Conservation (phyloP, 2,113 vertebrate species). For the Phyllopteryx taeniolatus region DNA sequence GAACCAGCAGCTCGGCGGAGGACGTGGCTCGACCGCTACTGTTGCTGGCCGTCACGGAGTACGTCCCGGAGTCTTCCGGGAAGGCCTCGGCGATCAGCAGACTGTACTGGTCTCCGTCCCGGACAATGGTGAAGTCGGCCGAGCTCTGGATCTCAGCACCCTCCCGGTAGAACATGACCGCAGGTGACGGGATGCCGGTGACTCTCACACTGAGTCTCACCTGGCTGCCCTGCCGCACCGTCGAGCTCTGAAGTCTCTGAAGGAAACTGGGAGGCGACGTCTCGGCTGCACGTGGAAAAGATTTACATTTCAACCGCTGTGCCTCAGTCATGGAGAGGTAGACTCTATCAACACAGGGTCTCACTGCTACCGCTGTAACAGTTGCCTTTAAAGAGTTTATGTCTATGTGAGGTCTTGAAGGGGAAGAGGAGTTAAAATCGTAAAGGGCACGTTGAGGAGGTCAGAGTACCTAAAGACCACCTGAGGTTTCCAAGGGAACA, state of each 20-base stretch:
- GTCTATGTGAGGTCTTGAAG: neutral
- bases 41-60: slow-evolving; percentile 95
- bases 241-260: slow-evolving; percentile 92
- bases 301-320: neutral
- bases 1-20: slow-evolving; percentile 91
- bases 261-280: slow-evolving; percentile 91
- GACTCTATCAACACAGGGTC: neutral
- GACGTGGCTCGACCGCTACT: slow-evolving; percentile 95
- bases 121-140: slow-evolving; percentile 91
- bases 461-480: no score
- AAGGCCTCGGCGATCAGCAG: slow-evolving; percentile 93
- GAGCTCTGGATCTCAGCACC: slow-evolving; percentile 99
- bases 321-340: neutral
- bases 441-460: neutral
- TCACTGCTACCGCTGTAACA: neutral
- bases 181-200: slow-evolving; percentile 94
- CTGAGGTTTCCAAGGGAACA: neutral
- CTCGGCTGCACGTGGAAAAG: slow-evolving; percentile 72
- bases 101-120: slow-evolving; percentile 92
- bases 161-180: slow-evolving; percentile 96
- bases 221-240: slow-evolving; percentile 92
- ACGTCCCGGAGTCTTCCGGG: slow-evolving; percentile 94
- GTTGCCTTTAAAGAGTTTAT: neutral
- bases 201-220: slow-evolving; percentile 89
- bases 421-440: neutral